Base-by-base conservation (phyloP, 2,113 vertebrate species). In the Pongo abelii region DNA sequence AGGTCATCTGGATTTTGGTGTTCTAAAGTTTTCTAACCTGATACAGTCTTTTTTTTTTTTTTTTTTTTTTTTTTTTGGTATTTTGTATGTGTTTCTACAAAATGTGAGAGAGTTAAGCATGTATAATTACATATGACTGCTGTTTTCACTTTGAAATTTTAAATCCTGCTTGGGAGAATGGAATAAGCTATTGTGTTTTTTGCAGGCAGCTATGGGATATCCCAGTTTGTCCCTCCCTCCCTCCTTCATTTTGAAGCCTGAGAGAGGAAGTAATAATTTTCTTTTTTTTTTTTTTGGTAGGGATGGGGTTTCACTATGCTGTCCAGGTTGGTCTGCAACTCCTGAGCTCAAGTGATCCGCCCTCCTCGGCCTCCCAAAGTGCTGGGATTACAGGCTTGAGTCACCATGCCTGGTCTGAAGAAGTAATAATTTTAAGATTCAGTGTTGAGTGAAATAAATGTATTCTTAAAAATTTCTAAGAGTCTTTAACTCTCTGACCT, bases 121-220 rank as follows among this genome's bases (percentile, higher is more conserved):
- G 43, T 18, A 18, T 40, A 89, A 61, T 93, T 93, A 64, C 61
- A 48, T 67, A 67, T 25, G 16, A 94, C 40, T 96, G 59, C 38
- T 89, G 67, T 75, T 97, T 91, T 92, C 89, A 96, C 55, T 95
- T 93, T 93, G 74, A 85, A 83, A 77, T 83, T 74, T 92, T 94
- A 83, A 97, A 85, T 1, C 3, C 40, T 89, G 17, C 84, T 83
- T 57, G 59, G 72, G 52, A 64, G 67, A 89, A 70, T 84, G 64
- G 61, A 86, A 50, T 96, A 43, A 92, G 25, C 35, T 75, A 0
- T 50, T 55, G 30, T 93, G 48, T 77, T 87, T 89, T 69, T 96
- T 94, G 83, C 16, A 96, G 81, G 40, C 55, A 55, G 70, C 38
- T 78, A 3, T 50, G 84, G 84, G 38, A 23, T 30, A 12, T 72